Evolutionary conservation across 2,113 vertebrate species (phyloP), one percentile per base, ranked within the genome.

Genomic region (Phocoena phocoena): DNA sequence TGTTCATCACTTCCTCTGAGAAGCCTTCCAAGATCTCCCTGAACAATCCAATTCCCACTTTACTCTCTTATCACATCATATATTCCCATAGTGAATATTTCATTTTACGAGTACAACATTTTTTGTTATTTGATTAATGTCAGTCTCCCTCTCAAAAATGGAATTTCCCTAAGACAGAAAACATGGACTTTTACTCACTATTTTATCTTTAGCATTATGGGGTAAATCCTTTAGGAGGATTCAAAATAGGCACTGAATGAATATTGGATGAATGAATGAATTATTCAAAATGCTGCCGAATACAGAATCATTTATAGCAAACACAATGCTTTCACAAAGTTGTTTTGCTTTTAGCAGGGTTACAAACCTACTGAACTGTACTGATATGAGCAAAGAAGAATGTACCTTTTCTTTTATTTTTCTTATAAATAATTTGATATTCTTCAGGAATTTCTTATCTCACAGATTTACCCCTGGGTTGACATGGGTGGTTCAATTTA

Each of bases 191-290:
- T 93, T 79, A 31, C 21, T 71, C 36, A 26, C 8, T 62, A 9
- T 67, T 67, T 92, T 90, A 80, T 83, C 33, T 18, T 82, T 80
- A 62, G 2, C 28, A 47, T 83, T 80, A 71, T 62, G 18, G n/a
- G 26, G 63, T 95, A 90, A 89, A 76, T 87, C 28, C 71, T 53
- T 53, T 53, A 53, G 41, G 11, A 88, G 28, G 8, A 96, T 95
- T 87, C 60, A 90, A 87, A 96, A 96, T 8, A 94, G 21, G 4
- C 8, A 58, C 47, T 81, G 81, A 81, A 85, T 96, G 58, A 90
- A 88, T 93, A 94, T 87, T 90, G 53, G 55, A 84, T 92, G 47
- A 68, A 62, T 81, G 20, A 92, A 90, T 84, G 20, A 96, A 94
- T 93, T 65, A 94, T 95, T 95, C 26, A 97, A 93, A 87, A 95